Evolutionary conservation across 2,797 vertebrate species (phyloP).

Genomic region (Falco columbarius): DNA sequence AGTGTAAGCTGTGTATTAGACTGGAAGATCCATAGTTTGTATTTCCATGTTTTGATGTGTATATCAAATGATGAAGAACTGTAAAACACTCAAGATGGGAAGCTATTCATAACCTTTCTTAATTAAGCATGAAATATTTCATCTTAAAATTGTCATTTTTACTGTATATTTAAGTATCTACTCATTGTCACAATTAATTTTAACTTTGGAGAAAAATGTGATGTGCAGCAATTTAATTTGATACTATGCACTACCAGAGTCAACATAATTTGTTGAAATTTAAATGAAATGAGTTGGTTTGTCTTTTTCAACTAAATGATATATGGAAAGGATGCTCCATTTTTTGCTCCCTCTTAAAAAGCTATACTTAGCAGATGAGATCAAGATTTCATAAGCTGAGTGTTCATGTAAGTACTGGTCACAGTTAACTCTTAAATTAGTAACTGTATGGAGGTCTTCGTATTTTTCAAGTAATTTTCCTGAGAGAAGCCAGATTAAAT

Average conservation of each 20-base stretch:
- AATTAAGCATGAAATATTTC: constrained; percentile 72
- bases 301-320: not conserved
- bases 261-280: constrained; percentile 21
- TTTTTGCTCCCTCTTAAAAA: not conserved
- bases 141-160: constrained; percentile 70
- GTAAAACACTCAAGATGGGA: constrained; percentile 46
- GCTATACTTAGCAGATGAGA: not conserved
- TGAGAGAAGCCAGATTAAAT: not conserved
- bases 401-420: not conserved
- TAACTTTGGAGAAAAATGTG: constrained; percentile 57
- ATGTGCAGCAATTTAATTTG: not conserved
- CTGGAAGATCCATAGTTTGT: constrained; percentile 45
- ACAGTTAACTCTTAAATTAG: not conserved
- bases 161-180: constrained; percentile 64
- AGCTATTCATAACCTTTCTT: constrained; percentile 66
- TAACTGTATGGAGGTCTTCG: not conserved
- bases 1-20: constrained; percentile 53
- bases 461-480: not conserved
- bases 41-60: constrained; percentile 69
- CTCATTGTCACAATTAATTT: constrained; percentile 62
- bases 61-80: constrained; percentile 53
- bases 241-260: not conserved
- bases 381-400: not conserved
- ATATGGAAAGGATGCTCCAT: not conserved
- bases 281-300: not conserved